A percentile compares a stretch with the other conserved stretches of the same genome.
Conservation (phyloP, 2,888 invertebrate genomes). For the Amitus sp. region DNA sequence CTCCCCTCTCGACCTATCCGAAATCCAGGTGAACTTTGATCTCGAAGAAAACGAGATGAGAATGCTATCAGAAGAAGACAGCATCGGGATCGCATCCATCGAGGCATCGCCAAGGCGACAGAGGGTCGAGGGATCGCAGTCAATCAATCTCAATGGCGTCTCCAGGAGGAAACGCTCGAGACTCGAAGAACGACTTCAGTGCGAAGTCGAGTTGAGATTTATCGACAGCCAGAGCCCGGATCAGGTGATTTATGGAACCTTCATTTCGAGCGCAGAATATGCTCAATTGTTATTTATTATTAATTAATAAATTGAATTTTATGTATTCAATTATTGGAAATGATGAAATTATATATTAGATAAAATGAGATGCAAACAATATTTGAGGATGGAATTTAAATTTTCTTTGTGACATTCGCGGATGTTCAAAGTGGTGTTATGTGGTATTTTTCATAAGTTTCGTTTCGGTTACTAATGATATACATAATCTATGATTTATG, state of each 20-base stretch:
- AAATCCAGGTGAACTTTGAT: slow-evolving; percentile 84
- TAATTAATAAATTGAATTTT: no score
- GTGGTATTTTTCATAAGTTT: no score
- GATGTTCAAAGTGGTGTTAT: no score
- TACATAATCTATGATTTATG: no score
- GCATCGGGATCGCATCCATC: slow-evolving; percentile 70
- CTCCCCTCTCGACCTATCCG: slow-evolving; percentile 78
- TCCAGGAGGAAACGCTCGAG: slow-evolving; percentile 73
- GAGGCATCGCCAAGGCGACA: slow-evolving; percentile 61
- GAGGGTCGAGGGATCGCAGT: slow-evolving; percentile 67
- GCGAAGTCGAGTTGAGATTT: slow-evolving; percentile 75
- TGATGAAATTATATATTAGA: slow-evolving; percentile 43
- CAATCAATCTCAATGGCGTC: slow-evolving; percentile 54
- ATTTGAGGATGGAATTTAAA: no score
- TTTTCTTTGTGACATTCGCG: no score
- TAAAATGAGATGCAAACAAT: no score
- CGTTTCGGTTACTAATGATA: no score
- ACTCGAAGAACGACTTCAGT: slow-evolving; percentile 80
- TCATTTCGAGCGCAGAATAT: no score
- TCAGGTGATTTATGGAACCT: slow-evolving; percentile 65
- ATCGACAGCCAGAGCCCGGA: slow-evolving; percentile 84
- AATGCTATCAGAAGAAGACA: slow-evolving; percentile 90
- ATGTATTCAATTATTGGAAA: neutral
- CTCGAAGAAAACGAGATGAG: slow-evolving; percentile 87
- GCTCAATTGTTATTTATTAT: neutral